A percentile compares a stretch with the other conserved stretches of the same genome.
phyloP scores from a whole-genome alignment of 1,140 invertebrate genomes.

The Phocides pigmalion region DNA sequence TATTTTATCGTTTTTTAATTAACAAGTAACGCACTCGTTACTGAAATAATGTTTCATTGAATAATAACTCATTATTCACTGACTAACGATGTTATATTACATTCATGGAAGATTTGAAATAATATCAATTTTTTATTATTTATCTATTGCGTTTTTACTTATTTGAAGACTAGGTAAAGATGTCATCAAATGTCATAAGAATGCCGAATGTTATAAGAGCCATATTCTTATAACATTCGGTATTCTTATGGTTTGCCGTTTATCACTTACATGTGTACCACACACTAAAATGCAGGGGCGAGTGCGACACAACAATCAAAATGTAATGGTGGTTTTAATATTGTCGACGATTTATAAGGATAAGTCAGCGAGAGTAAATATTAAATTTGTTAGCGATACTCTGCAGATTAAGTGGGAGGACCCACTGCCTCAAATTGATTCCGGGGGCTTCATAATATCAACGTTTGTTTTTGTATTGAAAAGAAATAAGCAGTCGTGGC shows the following conservation, averaged over 20 bases:
- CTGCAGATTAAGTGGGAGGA: slow-evolving; percentile 75
- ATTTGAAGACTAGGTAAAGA: too few species aligned
- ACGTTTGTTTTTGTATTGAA: slow-evolving; percentile 8
- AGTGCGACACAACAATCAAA: slow-evolving; percentile 71
- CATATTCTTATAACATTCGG: too few species aligned
- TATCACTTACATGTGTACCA: slow-evolving; percentile 47
- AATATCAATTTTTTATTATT: too few species aligned
- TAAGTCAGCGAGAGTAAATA: slow-evolving; percentile 81
- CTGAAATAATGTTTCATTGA: too few species aligned
- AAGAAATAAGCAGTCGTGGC: slow-evolving; percentile 17
- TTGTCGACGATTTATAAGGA: slow-evolving; percentile 83
- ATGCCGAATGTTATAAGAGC: too few species aligned
- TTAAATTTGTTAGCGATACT: slow-evolving; percentile 83
- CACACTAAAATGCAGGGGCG: slow-evolving; percentile 55
- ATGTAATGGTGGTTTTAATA: slow-evolving; percentile 82
- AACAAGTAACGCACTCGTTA: too few species aligned
- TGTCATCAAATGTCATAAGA: too few species aligned
- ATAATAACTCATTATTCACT: too few species aligned
- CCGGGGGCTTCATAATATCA: slow-evolving; percentile 28
- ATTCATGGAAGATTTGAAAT: too few species aligned
- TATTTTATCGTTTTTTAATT: too few species aligned
- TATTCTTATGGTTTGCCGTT: slow-evolving; percentile 4
- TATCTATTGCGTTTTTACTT: too few species aligned
- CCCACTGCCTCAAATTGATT: slow-evolving; percentile 40
- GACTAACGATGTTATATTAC: too few species aligned